phyloP scores from a whole-genome alignment of 2,888 invertebrate species.

The Hypsopygia costalis region DNA sequence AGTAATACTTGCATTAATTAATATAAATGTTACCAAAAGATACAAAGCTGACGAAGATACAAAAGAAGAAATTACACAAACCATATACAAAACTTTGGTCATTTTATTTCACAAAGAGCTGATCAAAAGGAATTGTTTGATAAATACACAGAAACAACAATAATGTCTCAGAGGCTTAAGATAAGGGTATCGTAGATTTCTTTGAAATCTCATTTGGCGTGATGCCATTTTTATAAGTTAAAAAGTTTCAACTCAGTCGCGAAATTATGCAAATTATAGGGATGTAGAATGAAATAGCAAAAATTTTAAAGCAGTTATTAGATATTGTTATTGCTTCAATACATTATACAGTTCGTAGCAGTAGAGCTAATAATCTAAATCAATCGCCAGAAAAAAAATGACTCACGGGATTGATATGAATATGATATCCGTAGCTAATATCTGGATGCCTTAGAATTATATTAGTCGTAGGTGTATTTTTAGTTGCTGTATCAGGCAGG shows the following conservation, averaged over 20 bases:
- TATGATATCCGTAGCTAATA: no score
- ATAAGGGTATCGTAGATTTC: slow-evolving; percentile 4
- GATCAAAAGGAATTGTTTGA: background rate
- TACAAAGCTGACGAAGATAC: background rate
- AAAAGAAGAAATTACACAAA: background rate
- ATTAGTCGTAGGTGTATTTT: no score
- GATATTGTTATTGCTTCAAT: no score
- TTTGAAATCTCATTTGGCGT: slow-evolving; percentile 21
- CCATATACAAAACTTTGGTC: background rate
- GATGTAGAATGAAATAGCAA: no score
- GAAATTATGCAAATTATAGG: background rate
- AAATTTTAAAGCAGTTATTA: no score
- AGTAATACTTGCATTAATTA: background rate
- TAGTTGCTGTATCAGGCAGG: no score
- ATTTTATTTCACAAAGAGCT: background rate
- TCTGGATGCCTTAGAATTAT: no score
- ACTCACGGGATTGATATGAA: no score
- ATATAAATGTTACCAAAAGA: background rate
- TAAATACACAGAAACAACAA: background rate
- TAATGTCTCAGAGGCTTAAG: background rate
- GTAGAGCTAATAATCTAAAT: no score
- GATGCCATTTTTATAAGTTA: slow-evolving; percentile 19
- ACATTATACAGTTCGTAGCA: no score
- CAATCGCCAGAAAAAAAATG: no score
- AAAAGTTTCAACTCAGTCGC: slow-evolving; percentile 14